Conservation (phyloP, 2,797 vertebrate genomes). For the Gambelia wislizenii region DNA sequence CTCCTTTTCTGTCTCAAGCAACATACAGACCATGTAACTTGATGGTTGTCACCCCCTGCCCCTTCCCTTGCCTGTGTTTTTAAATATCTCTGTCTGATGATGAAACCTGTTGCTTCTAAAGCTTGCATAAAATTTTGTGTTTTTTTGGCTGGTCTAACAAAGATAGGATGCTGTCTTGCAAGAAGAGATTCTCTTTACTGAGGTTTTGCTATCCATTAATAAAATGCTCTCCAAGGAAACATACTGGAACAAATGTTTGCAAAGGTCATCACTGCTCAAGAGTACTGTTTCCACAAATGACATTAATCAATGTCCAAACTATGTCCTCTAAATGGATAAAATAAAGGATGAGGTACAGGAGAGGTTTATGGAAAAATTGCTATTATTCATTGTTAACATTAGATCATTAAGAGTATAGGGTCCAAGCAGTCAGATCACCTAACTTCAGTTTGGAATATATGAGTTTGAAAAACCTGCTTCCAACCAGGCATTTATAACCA, state of each 20-base stretch:
- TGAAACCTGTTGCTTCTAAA: too few relatives aligned
- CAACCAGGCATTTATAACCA: background rate
- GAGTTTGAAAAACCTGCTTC: background rate
- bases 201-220: background rate
- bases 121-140: too few relatives aligned
- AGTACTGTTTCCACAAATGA: slow-evolving; percentile 4
- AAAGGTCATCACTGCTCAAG: background rate
- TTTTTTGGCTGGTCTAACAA: too few relatives aligned
- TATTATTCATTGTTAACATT: slow-evolving; percentile 11
- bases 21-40: too few relatives aligned
- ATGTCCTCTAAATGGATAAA: background rate
- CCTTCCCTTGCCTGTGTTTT: too few relatives aligned
- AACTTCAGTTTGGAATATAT: background rate
- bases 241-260: background rate
- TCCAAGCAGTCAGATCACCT: background rate
- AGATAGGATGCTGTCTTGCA: too few relatives aligned
- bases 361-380: background rate
- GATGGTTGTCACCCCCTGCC: too few relatives aligned
- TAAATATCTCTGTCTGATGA: too few relatives aligned
- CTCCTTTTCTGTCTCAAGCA: too few relatives aligned
- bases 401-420: background rate
- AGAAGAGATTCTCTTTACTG: background rate
- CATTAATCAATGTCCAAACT: background rate
- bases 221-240: background rate
- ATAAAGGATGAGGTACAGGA: background rate